phyloP scores from a whole-genome alignment of 2,113 vertebrate species.

The Picathartes gymnocephalus region DNA sequence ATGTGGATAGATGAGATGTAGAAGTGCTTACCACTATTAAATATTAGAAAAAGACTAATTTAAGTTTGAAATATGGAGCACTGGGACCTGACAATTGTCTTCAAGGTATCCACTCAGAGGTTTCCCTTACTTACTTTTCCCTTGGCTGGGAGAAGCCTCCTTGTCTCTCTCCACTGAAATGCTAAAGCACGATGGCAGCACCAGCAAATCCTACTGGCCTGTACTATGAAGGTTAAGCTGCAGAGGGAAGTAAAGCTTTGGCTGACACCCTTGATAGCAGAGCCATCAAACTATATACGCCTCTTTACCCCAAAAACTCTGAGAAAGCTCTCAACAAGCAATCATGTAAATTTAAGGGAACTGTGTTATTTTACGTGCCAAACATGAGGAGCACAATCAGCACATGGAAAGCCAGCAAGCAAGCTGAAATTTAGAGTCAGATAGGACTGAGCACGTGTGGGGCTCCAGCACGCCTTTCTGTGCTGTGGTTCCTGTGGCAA shows the following conservation, averaged over 20 bases:
- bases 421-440: not conserved
- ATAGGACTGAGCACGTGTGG: not conserved
- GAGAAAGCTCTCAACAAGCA: not conserved
- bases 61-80: conserved; percentile 50
- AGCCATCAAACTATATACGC: not conserved
- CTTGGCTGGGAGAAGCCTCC: not conserved
- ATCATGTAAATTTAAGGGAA: not conserved
- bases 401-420: not conserved
- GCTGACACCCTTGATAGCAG: not conserved
- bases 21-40: conserved; percentile 4
- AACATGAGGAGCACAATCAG: fast-evolving
- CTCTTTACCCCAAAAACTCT: not conserved
- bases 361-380: not conserved
- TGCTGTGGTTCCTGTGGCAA: not conserved
- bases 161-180: not conserved
- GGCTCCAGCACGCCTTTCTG: not conserved
- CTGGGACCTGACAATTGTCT: not conserved
- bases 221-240: not conserved
- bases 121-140: not conserved
- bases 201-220: not conserved
- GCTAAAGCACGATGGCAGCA: not conserved
- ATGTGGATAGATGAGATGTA: not conserved
- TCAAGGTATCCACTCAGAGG: conserved; percentile 35
- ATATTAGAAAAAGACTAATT: conserved; percentile 43
- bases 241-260: not conserved